Evolutionary conservation across 2,888 invertebrate species (phyloP), one percentile per base, ranked within the genome.

Genomic region (Trissolcus japonicus): DNA sequence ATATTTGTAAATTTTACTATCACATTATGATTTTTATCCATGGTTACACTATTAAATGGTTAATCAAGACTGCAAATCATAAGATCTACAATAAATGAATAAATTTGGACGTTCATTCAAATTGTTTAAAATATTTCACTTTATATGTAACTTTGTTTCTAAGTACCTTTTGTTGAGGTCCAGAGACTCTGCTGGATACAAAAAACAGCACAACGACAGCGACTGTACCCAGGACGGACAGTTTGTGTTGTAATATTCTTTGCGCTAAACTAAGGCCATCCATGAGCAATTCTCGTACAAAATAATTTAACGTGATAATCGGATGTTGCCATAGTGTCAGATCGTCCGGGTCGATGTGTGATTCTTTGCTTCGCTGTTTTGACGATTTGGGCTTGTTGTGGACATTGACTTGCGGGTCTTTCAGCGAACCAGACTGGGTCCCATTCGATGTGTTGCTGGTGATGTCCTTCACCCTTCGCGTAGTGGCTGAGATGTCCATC

Each of bases 311-410:
- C 21, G 89, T 89, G 51, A 82, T 86, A 43, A 89, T 81, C 71
- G 89, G 89, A 84, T 87, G 88, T 61, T 86, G 83, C 88, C 88
- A 89, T 50, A 89, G 74, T 16, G 88, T 88, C 62, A 89, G 82
- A 68, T 83, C 82, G 65, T 89, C 88, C 21, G 86, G 76, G 79
- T 89, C 87, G 79, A 87, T 80, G 56, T 81, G 72, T 14, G 55
- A 72, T 60, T 55, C 66, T 76, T 76, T 76, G 21, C 62, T 68
- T 56, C 77, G 73, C 68, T 72, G 72, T 59, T 76, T 78, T 21
- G 68, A 60, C n/a, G 77, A 53, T 69, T 72, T 78, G 16, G 72
- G 56, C 40, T 72, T 78, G 17, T 43, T 62, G 48, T 59, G 63
- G 55, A 51, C 62, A 75, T 78, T 74, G 29, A 59, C 41, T 41